Evolutionary conservation across 2,113 vertebrate genomes (phyloP).

Genomic region (Mesoclemmys tuberculata): DNA sequence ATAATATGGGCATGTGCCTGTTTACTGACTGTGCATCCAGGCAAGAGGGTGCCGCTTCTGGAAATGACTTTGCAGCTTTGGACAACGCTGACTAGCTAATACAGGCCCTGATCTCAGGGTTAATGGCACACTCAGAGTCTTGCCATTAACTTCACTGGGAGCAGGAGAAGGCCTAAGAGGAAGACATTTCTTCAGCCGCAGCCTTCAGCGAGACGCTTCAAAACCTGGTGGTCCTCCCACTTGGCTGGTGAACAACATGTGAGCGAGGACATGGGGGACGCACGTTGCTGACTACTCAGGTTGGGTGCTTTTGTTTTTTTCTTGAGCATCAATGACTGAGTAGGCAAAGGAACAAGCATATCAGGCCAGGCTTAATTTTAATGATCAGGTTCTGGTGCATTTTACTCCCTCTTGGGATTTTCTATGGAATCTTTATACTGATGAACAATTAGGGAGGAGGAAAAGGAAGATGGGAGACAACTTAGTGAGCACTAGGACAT

Average conservation of each 20-base stretch:
- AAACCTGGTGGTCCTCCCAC: neutral
- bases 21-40: neutral
- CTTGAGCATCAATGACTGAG: neutral
- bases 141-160: neutral
- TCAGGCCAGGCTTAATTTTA: neutral
- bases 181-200: neutral
- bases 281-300: neutral
- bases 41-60: neutral
- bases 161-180: neutral
- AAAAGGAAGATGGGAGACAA: neutral
- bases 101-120: neutral
- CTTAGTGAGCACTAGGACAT: rapidly evolving
- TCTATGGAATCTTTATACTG: neutral
- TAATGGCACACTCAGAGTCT: neutral
- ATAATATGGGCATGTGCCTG: neutral
- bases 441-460: neutral
- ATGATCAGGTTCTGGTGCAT: neutral
- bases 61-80: neutral
- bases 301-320: neutral
- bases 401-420: neutral
- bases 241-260: neutral
- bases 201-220: neutral
- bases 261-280: neutral
- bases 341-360: neutral
- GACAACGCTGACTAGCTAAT: neutral